Percentiles rank a stretch among this genome's conserved stretches.
Conservation (phyloP, 2,888 invertebrate species). For the Chironomus riparius region DNA sequence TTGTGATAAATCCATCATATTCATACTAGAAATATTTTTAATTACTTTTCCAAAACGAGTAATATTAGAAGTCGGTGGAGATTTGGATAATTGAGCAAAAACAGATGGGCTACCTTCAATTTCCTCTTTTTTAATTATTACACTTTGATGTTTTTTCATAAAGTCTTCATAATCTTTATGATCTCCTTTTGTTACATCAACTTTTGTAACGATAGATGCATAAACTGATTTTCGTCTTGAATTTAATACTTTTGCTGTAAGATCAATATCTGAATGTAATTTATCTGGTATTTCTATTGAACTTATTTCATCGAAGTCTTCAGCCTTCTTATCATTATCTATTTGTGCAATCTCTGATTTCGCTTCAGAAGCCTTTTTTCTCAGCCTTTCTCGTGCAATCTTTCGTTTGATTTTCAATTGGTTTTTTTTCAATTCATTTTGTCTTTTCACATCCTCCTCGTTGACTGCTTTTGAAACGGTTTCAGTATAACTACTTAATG, state of each 20-base stretch:
- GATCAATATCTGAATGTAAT: no score
- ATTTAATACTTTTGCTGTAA: no score
- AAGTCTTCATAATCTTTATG: neutral
- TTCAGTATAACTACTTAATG: constrained; percentile 30
- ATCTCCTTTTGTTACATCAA: no score
- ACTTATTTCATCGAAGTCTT: neutral
- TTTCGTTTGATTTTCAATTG: constrained; percentile 9
- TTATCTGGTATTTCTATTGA: neutral
- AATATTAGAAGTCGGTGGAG: neutral
- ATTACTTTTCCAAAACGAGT: no score
- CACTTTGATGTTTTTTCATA: no score
- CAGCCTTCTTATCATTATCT: neutral
- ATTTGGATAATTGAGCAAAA: neutral
- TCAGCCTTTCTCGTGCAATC: neutral
- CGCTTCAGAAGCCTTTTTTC: neutral
- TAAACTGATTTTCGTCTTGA: no score
- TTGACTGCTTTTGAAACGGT: constrained; percentile 15
- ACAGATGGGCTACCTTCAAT: no score
- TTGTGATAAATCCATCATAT: neutral
- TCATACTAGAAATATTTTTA: neutral
- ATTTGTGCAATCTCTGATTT: neutral
- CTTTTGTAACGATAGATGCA: neutral
- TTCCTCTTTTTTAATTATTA: neutral
- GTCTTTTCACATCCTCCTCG: neutral
- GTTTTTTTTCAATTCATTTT: constrained; percentile 14